These are phyloP conservation scores for Peromyscus attwateri DNA, from an alignment of 2,797 vertebrate genomes.

Conservation along the genomic window DNA sequence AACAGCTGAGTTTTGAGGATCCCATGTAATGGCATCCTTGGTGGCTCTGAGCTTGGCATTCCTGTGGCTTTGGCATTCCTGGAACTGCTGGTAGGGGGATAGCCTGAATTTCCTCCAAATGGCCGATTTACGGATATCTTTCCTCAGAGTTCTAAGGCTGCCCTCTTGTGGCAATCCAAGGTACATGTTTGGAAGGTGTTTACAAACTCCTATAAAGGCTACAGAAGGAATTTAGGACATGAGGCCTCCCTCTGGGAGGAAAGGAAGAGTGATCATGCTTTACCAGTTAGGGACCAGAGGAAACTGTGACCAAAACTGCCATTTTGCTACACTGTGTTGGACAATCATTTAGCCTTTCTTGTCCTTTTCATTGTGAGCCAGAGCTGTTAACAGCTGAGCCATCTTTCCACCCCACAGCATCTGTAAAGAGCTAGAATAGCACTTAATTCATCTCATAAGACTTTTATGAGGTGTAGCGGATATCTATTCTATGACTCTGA, in stretches of 20 bases:
- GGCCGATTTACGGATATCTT: background rate
- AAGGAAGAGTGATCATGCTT: background rate
- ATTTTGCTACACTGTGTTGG: background rate
- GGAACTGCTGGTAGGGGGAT: background rate
- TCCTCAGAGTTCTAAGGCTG: constrained; percentile 62
- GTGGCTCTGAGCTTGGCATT: background rate
- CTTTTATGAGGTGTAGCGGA: too few relatives aligned
- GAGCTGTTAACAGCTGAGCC: background rate
- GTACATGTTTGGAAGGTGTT: background rate
- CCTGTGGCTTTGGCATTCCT: background rate
- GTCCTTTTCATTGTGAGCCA: too few relatives aligned
- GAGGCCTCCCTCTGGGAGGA: background rate
- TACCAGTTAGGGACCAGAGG: background rate
- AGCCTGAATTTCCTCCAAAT: background rate
- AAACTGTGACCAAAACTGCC: background rate
- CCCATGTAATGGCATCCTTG: background rate
- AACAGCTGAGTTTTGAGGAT: background rate
- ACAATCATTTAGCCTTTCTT: background rate
- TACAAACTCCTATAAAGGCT: background rate
- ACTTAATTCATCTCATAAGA: background rate
- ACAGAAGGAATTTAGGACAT: background rate
- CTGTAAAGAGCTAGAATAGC: background rate
- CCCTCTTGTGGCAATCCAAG: constrained; percentile 64
- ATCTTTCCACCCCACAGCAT: background rate
- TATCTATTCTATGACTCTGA: too few relatives aligned